phyloP scores from a whole-genome alignment of 2,888 invertebrate species.

The Omphaloscelis lunosa region DNA sequence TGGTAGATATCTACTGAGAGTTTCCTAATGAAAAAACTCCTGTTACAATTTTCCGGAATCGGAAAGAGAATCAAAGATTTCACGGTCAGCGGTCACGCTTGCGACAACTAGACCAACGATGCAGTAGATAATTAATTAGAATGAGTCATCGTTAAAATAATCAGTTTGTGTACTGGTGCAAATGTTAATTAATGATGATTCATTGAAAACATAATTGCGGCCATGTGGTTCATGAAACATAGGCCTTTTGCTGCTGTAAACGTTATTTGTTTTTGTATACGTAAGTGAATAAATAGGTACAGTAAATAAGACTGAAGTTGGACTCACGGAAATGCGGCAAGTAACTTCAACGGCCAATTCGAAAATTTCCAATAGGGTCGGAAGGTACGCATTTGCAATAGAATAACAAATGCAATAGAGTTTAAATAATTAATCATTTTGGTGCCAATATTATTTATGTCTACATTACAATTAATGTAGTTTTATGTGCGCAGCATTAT shows the following conservation, averaged over 20 bases:
- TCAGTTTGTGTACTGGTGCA: conserved; percentile 1
- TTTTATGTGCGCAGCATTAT: neutral
- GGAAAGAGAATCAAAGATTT: too few species aligned
- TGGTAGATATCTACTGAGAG: too few species aligned
- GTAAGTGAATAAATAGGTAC: too few species aligned
- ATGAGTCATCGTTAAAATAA: conserved; percentile 20
- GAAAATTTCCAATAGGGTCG: too few species aligned
- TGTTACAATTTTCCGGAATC: too few species aligned
- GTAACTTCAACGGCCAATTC: too few species aligned
- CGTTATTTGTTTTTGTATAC: neutral
- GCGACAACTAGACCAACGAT: neutral
- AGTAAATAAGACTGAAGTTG: neutral
- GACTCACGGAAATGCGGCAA: neutral
- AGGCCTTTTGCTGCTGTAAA: neutral
- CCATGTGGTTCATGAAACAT: conserved; percentile 22
- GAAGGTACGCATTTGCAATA: too few species aligned
- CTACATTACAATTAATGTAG: too few species aligned
- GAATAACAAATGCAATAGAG: neutral
- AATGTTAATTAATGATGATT: conserved; percentile 6
- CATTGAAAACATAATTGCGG: conserved; percentile 5
- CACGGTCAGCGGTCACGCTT: neutral
- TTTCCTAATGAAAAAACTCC: too few species aligned
- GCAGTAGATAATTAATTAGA: neutral
- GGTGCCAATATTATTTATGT: too few species aligned
- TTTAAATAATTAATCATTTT: neutral